Evolutionary conservation across 2,113 vertebrate genomes (phyloP).

Genomic region (Erpornis zantholeuca): DNA sequence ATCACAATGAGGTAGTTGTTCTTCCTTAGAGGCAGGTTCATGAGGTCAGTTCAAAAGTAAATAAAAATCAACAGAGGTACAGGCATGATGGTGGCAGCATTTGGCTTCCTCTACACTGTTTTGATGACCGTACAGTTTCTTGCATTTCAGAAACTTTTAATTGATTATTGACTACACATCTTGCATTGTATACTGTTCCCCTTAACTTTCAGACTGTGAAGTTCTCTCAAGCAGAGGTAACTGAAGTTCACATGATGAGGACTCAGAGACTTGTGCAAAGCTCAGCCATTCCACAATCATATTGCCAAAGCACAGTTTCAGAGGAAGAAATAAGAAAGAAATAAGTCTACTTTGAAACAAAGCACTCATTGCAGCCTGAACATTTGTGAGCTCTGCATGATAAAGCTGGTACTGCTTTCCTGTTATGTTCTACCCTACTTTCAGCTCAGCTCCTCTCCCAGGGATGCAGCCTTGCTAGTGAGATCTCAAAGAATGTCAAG

Average conservation of each 20-base stretch:
- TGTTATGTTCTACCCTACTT: not conserved
- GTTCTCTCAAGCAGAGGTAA: not conserved
- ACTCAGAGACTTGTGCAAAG: not conserved
- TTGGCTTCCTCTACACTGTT: fast-evolving
- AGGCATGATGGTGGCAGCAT: not conserved
- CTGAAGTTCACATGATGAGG: not conserved
- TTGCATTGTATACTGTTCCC: fast-evolving
- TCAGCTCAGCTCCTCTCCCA: not conserved
- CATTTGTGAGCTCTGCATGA: not conserved
- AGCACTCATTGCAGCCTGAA: not conserved
- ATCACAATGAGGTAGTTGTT: not conserved
- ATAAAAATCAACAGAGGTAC: not conserved
- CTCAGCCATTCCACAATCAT: not conserved
- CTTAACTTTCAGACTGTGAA: not conserved
- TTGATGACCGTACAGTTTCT: not conserved
- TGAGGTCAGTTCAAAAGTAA: not conserved
- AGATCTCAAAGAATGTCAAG: not conserved
- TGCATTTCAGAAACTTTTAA: fast-evolving
- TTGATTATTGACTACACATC: not conserved
- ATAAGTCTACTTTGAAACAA: not conserved
- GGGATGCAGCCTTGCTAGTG: not conserved
- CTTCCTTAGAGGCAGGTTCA: not conserved
- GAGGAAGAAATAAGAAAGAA: not conserved
- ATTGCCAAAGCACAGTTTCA: not conserved
- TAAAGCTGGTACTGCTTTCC: not conserved